Percentiles rank a stretch among this genome's conserved stretches.
Conservation (phyloP, 1,140 invertebrate genomes). For the Drosophila pectinifera region DNA sequence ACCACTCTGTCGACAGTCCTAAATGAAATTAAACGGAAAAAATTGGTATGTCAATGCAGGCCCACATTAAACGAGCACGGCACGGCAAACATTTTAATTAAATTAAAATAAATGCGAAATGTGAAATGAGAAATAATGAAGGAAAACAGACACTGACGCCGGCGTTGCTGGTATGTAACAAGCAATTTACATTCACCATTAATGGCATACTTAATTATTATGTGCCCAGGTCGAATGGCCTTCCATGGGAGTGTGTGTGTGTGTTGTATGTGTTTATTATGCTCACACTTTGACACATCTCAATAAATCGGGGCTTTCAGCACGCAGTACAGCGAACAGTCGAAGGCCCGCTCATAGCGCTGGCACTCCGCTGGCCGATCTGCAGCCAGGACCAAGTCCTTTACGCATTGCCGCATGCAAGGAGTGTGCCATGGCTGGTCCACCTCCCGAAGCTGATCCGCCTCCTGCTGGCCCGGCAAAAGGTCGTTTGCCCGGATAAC, state of each 20-base stretch:
- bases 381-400: not conserved
- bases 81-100: constrained; percentile 65
- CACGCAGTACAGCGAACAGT: constrained; percentile 44
- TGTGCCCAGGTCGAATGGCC: constrained; percentile 26
- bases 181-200: constrained; percentile 69
- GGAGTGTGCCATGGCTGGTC: not conserved
- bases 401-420: not conserved
- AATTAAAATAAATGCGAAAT: constrained; percentile 60
- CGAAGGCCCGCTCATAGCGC: constrained; percentile 11
- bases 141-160: constrained; percentile 14
- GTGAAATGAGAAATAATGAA: constrained; percentile 15
- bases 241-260: constrained; percentile 1
- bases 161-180: constrained; percentile 23
- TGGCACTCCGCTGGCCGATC: constrained; percentile 12
- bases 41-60: constrained; percentile 35
- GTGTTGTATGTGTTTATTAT: not conserved
- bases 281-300: constrained; percentile 1
- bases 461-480: constrained; percentile 10
- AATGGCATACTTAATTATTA: constrained; percentile 71
- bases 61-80: not conserved
- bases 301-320: constrained; percentile 14
- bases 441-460: not conserved
- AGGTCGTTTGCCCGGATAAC: constrained; percentile 20
- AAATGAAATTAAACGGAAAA: constrained; percentile 55
- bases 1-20: constrained; percentile 26